A percentile compares a stretch with the other conserved stretches of the same genome.
phyloP scores from a whole-genome alignment of 2,888 invertebrate species.

The Mayetiola destructor region DNA sequence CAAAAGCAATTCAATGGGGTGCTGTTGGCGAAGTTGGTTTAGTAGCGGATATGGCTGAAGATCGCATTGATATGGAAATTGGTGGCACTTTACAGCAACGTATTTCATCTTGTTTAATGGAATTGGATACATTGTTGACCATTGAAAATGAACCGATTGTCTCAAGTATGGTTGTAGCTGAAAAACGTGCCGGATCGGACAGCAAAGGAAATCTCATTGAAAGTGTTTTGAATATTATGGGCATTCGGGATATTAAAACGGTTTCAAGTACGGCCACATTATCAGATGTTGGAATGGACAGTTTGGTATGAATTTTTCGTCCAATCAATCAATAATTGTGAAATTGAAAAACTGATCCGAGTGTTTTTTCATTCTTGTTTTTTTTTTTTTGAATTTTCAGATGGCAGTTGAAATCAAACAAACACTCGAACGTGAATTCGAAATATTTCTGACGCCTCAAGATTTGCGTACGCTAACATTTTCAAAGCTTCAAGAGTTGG shows the following conservation, averaged over 20 bases:
- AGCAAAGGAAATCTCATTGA: slow-evolving; percentile 55
- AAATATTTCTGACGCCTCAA: slow-evolving; percentile 69
- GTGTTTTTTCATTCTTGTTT: no score
- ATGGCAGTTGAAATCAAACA: slow-evolving; percentile 96
- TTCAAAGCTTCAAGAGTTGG: slow-evolving; percentile 15
- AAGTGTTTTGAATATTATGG: slow-evolving; percentile 53
- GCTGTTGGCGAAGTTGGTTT: slow-evolving; percentile 81
- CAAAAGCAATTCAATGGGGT: slow-evolving; percentile 82
- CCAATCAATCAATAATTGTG: not conserved
- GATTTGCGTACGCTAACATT: slow-evolving; percentile 65
- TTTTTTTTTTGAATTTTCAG: slow-evolving; percentile 39
- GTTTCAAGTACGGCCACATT: slow-evolving; percentile 57
- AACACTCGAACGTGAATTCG: slow-evolving; percentile 75
- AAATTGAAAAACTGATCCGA: no score
- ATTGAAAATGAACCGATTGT: slow-evolving; percentile 51
- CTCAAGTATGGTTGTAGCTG: slow-evolving; percentile 74
- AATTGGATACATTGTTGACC: slow-evolving; percentile 58
- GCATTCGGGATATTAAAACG: slow-evolving; percentile 51
- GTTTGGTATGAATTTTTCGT: not conserved
- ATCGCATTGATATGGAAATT: slow-evolving; percentile 51
- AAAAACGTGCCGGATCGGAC: slow-evolving; percentile 50
- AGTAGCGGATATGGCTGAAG: slow-evolving; percentile 59
- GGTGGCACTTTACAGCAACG: slow-evolving; percentile 76
- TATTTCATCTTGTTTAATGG: slow-evolving; percentile 64
- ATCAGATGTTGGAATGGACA: slow-evolving; percentile 86